These are phyloP conservation scores for Lordiphosa stackelbergi DNA, from an alignment of 1,140 invertebrate genomes.

Conservation along the genomic window DNA sequence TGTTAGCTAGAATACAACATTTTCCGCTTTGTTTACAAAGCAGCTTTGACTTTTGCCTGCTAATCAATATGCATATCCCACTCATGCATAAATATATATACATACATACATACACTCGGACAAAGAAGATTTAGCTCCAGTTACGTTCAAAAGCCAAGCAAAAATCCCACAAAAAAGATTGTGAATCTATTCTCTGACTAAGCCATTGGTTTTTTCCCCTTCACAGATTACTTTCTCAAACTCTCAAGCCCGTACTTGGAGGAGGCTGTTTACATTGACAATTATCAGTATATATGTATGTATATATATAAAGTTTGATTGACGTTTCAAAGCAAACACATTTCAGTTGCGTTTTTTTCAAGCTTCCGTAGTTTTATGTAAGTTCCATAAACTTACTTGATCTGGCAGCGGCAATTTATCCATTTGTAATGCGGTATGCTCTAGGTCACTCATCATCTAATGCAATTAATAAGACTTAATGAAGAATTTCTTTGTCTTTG, in stretches of 20 bases:
- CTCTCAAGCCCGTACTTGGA: neutral
- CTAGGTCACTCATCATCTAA: slow-evolving; percentile 52
- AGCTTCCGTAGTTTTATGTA: neutral
- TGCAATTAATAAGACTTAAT: slow-evolving; percentile 16
- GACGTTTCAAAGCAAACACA: slow-evolving; percentile 4
- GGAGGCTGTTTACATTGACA: slow-evolving; percentile 23
- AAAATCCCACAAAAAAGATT: slow-evolving; percentile 1
- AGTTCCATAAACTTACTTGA: slow-evolving; percentile 35
- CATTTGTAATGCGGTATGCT: slow-evolving; percentile 52
- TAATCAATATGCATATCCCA: too few relatives aligned
- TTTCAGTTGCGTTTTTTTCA: neutral
- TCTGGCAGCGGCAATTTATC: slow-evolving; percentile 30
- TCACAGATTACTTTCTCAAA: neutral
- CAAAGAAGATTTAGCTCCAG: too few relatives aligned
- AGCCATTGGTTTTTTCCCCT: neutral
- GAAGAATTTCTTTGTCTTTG: slow-evolving; percentile 39
- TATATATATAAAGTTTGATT: slow-evolving; percentile 14
- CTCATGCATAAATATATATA: too few relatives aligned
- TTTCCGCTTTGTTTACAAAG: neutral
- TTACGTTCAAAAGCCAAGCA: too few relatives aligned
- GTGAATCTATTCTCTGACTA: neutral
- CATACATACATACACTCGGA: too few relatives aligned
- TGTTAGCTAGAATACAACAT: neutral
- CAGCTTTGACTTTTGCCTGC: too few relatives aligned
- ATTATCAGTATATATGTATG: slow-evolving; percentile 12